Conservation (phyloP, 2,797 vertebrate genomes). For the Gymnothorax reevesii region DNA sequence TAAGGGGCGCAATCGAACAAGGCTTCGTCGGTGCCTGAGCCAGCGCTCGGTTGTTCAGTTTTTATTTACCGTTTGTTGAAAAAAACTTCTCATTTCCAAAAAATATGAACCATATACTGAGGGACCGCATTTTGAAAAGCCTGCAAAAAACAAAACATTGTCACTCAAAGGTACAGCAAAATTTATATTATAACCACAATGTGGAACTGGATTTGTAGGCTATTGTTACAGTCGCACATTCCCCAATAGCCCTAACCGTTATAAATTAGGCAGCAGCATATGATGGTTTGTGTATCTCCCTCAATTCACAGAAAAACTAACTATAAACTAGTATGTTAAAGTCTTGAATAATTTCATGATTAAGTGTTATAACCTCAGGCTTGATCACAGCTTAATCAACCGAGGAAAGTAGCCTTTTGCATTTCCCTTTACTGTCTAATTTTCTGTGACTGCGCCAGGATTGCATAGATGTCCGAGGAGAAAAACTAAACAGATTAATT, state of each 20-base stretch:
- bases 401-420: background rate
- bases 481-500: background rate
- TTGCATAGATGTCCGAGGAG: background rate
- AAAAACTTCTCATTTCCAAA: constrained; percentile 47
- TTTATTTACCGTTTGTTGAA: constrained; percentile 50
- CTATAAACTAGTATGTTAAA: background rate
- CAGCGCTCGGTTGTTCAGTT: constrained; percentile 39
- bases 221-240: background rate
- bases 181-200: background rate
- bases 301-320: background rate
- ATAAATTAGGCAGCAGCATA: background rate
- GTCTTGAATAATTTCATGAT: no score
- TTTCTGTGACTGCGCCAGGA: background rate
- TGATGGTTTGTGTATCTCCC: background rate
- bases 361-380: no score
- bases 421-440: background rate
- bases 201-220: background rate
- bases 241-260: background rate
- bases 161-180: background rate
- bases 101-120: constrained; percentile 39
- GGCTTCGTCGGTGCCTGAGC: constrained; percentile 2
- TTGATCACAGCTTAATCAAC: background rate
- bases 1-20: constrained; percentile 50
- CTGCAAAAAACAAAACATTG: constrained; percentile 47
- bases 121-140: constrained; percentile 53